Percentiles rank a stretch among this genome's conserved stretches.
Conservation (phyloP, 2,888 invertebrate species). For the Pedicia rivosa region DNA sequence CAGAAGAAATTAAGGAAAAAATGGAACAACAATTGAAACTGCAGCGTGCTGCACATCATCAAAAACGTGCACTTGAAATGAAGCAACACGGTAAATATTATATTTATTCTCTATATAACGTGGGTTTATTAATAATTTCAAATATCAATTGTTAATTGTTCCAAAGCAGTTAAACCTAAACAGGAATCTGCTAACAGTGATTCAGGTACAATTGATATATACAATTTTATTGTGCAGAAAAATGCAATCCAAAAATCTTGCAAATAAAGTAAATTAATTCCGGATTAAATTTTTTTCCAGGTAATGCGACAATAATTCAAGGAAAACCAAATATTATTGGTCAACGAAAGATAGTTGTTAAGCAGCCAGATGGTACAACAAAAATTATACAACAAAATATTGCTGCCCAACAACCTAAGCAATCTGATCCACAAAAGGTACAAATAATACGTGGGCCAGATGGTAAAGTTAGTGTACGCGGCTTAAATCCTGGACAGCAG, state of each 20-base stretch:
- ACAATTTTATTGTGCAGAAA: no score
- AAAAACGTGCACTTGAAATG: constrained; percentile 59
- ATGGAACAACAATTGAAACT: constrained; percentile 81
- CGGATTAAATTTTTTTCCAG: no score
- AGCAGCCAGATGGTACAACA: constrained; percentile 41
- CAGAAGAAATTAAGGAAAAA: constrained; percentile 71
- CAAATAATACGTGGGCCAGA: constrained; percentile 83
- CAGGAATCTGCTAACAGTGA: constrained; percentile 2
- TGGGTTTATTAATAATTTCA: no score
- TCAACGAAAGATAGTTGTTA: constrained; percentile 30
- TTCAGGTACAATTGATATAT: constrained; percentile 2
- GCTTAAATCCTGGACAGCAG: constrained; percentile 83
- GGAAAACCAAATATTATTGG: constrained; percentile 15
- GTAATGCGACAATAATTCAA: no score
- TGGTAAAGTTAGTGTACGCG: constrained; percentile 82
- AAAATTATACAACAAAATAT: constrained; percentile 47
- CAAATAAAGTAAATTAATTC: no score
- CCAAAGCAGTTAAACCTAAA: constrained; percentile 5
- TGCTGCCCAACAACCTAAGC: constrained; percentile 38
- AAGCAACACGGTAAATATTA: constrained; percentile 25
- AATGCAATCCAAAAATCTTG: no score
- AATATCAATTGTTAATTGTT: not conserved
- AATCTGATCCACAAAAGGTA: constrained; percentile 49
- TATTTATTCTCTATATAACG: no score
- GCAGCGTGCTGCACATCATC: constrained; percentile 79